These are phyloP conservation scores for Pyralis farinalis DNA, from an alignment of 2,888 invertebrate genomes.

Conservation along the genomic window DNA sequence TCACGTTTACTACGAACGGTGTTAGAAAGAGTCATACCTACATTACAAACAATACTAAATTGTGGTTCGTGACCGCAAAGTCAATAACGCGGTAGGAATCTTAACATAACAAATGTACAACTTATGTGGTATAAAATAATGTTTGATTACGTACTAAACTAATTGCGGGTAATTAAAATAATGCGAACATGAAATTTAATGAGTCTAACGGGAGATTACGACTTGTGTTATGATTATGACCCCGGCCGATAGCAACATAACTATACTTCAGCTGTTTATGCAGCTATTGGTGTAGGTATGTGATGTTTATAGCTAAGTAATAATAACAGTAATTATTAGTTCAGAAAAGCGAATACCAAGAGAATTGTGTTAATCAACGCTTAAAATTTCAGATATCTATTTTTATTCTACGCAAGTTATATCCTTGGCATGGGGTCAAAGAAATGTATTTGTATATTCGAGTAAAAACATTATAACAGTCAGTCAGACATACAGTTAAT, in stretches of 20 bases:
- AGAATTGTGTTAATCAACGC: no score
- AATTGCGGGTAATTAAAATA: constrained; percentile 15
- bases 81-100: constrained; percentile 9
- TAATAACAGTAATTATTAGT: no score
- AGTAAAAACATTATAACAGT: no score
- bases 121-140: constrained; percentile 3
- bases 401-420: no score
- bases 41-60: constrained; percentile 19
- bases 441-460: no score
- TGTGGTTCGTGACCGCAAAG: constrained; percentile 29
- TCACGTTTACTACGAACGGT: constrained; percentile 42
- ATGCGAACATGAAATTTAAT: constrained; percentile 14
- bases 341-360: no score
- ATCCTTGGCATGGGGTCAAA: no score
- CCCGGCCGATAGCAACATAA: constrained; percentile 1
- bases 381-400: no score
- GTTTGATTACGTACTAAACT: constrained; percentile 8
- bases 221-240: constrained; percentile 7
- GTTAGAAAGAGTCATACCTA: constrained; percentile 31
- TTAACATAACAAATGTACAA: constrained; percentile 11
- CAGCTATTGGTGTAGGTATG: no score
- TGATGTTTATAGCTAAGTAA: no score
- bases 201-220: constrained; percentile 2
- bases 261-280: no score
- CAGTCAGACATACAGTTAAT: no score